Conservation (phyloP, 2,888 invertebrate species). For the Brenthis ino region DNA sequence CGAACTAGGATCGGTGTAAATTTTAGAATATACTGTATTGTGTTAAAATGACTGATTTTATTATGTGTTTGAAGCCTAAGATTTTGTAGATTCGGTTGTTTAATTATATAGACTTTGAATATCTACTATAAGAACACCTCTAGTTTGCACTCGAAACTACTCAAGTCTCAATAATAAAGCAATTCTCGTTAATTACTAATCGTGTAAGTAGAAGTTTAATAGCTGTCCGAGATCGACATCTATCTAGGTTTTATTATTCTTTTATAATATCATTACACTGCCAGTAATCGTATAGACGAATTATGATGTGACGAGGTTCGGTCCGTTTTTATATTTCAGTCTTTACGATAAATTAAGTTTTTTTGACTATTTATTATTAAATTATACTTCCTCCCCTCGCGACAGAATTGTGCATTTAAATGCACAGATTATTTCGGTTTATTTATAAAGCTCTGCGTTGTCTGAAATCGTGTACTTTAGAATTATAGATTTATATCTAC, state of each 20-base stretch:
- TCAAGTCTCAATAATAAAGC: conserved; percentile 73
- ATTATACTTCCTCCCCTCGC: conserved; percentile 48
- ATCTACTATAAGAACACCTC: conserved; percentile 76
- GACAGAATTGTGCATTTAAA: conserved; percentile 42
- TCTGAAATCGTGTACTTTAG: conserved; percentile 44
- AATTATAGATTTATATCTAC: conserved; percentile 8
- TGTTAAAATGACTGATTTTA: conserved; percentile 83
- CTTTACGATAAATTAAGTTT: conserved; percentile 75
- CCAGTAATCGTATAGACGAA: conserved; percentile 77
- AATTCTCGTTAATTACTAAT: conserved; percentile 79
- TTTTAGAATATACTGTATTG: conserved; percentile 80
- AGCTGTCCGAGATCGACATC: conserved; percentile 49
- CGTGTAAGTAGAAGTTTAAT: conserved; percentile 74
- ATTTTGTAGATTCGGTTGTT: conserved; percentile 78
- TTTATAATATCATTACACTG: conserved; percentile 76
- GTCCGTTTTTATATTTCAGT: conserved; percentile 80
- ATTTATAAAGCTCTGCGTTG: conserved; percentile 62
- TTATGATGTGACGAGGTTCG: conserved; percentile 68
- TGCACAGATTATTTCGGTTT: conserved; percentile 46
- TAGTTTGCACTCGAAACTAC: conserved; percentile 77
- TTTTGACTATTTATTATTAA: conserved; percentile 67
- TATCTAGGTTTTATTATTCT: conserved; percentile 58
- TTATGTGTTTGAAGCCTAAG: conserved; percentile 81
- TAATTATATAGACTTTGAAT: conserved; percentile 67
- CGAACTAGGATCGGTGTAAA: conserved; percentile 79